Percentiles rank a stretch among this genome's conserved stretches.
These are phyloP conservation scores for Periophthalmus magnuspinnatus DNA, from an alignment of 2,797 vertebrate species.

Conservation along the genomic window DNA sequence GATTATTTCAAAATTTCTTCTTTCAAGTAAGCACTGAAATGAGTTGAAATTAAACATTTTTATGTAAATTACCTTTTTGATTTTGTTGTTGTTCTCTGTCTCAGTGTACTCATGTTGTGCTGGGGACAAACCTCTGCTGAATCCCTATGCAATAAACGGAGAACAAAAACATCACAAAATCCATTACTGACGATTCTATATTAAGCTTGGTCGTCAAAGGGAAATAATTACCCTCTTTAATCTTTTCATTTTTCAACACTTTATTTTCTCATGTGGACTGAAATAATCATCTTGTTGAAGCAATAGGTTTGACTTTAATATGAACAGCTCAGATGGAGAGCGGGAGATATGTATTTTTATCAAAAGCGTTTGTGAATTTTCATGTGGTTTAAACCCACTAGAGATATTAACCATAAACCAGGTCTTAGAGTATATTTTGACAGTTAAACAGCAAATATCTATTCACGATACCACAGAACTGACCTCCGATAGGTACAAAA, in stretches of 20 bases:
- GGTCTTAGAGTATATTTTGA: no score
- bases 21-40: background rate
- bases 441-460: no score
- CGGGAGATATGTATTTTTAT: no score
- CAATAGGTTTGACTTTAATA: no score
- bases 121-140: constrained; percentile 72
- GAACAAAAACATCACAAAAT: constrained; percentile 35
- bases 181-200: constrained; percentile 22
- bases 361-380: no score
- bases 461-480: background rate
- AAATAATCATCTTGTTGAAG: no score
- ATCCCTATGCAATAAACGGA: constrained; percentile 69
- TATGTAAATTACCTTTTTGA: constrained; percentile 74
- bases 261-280: no score
- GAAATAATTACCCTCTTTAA: no score
- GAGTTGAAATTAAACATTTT: background rate
- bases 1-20: background rate
- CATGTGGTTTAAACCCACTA: no score
- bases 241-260: no score
- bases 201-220: no score
- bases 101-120: constrained; percentile 73
- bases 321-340: no score
- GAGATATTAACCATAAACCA: background rate
- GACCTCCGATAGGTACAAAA: constrained; percentile 65
- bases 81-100: constrained; percentile 70